A percentile compares a stretch with the other conserved stretches of the same genome.
These are phyloP conservation scores for Florisuga fusca DNA, from an alignment of 2,797 vertebrate species.

Conservation along the genomic window DNA sequence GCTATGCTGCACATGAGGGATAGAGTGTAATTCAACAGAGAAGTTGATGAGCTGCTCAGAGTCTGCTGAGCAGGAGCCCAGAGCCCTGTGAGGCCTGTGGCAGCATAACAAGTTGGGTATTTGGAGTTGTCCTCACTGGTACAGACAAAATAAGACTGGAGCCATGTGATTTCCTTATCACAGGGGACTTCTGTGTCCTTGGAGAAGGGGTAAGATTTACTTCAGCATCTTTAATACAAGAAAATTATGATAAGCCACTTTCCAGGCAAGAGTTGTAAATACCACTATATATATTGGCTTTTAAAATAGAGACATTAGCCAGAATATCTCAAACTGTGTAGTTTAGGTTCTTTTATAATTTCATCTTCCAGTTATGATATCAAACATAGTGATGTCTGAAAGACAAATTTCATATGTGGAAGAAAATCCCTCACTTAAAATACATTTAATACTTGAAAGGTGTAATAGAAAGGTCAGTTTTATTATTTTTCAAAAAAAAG, in stretches of 20 bases:
- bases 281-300: constrained; percentile 43
- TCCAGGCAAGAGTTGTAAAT: constrained; percentile 50
- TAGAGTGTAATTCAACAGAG: background rate
- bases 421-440: constrained; percentile 38
- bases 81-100: background rate
- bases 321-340: constrained; percentile 35
- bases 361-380: constrained; percentile 19
- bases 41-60: background rate
- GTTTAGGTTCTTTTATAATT: constrained; percentile 54
- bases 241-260: constrained; percentile 37
- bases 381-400: constrained; percentile 36
- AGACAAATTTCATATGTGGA: constrained; percentile 29
- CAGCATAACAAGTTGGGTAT: rapidly evolving
- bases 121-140: background rate
- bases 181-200: background rate
- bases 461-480: background rate
- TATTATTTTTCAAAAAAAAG: constrained; percentile 41
- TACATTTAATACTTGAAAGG: constrained; percentile 14
- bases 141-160: background rate
- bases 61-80: background rate
- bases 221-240: constrained; percentile 52
- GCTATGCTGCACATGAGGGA: background rate
- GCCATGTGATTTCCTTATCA: background rate
- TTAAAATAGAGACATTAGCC: constrained; percentile 25
- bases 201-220: constrained; percentile 3